phyloP scores from a whole-genome alignment of 2,113 vertebrate species.

The Helogale parvula region DNA sequence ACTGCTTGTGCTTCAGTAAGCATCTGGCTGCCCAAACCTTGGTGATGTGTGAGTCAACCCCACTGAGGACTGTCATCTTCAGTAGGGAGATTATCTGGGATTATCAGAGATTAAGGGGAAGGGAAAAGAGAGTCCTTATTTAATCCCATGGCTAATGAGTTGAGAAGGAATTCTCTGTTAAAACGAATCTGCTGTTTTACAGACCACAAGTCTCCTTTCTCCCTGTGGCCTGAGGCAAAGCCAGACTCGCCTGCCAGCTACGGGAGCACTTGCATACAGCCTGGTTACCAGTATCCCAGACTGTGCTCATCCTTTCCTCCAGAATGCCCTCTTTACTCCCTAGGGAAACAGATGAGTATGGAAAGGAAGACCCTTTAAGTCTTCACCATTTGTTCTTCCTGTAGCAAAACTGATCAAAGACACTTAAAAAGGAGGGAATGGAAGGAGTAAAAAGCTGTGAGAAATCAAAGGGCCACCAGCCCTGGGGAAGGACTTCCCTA shows the following conservation, averaged over 20 bases:
- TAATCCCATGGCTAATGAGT: constrained; percentile 45
- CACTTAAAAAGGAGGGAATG: background rate
- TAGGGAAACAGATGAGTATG: background rate
- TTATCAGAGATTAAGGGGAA: constrained; percentile 58
- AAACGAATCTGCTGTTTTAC: background rate
- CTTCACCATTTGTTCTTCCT: background rate
- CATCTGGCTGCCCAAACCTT: background rate
- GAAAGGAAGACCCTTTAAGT: background rate
- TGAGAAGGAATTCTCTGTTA: constrained; percentile 35
- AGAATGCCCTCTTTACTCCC: background rate
- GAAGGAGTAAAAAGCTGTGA: background rate
- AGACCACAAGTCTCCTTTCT: background rate
- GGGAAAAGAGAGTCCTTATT: constrained; percentile 12
- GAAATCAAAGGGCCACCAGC: background rate
- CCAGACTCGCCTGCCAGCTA: rapidly evolving
- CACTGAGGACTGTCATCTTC: background rate
- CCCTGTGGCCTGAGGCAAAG: background rate
- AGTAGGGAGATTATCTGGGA: constrained; percentile 58
- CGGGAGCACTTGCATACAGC: background rate
- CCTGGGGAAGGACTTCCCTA: background rate
- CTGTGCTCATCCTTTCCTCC: rapidly evolving
- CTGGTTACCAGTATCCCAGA: background rate
- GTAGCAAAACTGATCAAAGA: background rate
- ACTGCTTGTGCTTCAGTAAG: background rate
- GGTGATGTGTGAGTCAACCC: background rate